Evolutionary conservation across 2,888 invertebrate species (phyloP).

Genomic region (Lissocephala sabroskyi): DNA sequence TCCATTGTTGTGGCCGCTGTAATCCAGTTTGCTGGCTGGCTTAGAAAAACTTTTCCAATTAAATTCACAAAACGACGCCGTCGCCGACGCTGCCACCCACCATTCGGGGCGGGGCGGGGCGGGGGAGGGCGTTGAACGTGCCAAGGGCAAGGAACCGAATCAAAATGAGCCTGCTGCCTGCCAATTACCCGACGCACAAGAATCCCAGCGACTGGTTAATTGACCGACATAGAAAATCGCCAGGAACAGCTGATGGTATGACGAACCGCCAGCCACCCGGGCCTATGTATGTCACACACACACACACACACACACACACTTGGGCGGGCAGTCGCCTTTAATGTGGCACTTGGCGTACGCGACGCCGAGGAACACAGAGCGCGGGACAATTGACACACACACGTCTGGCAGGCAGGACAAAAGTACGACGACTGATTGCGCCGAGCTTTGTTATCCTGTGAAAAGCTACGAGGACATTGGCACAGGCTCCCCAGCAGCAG

Average conservation of each 20-base stretch:
- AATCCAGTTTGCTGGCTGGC: constrained; percentile 66
- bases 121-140: constrained; percentile 3
- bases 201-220: background rate
- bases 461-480: constrained; percentile 31
- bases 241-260: background rate
- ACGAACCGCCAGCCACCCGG: background rate
- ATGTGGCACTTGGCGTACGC: constrained; percentile 2
- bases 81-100: too few species aligned
- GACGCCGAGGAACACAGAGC: background rate
- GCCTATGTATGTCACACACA: constrained; percentile 5
- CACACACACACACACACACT: constrained; percentile 9
- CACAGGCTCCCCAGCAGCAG: background rate
- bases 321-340: too few species aligned
- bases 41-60: constrained; percentile 25
- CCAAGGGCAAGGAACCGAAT: constrained; percentile 6
- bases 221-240: background rate
- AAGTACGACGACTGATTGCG: constrained; percentile 62
- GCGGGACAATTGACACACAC: constrained; percentile 13
- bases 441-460: constrained; percentile 59
- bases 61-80: constrained; percentile 16
- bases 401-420: constrained; percentile 51
- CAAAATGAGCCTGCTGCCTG: background rate
- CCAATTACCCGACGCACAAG: constrained; percentile 5
- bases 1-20: constrained; percentile 59
- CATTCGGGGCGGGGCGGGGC: too few species aligned